Conservation (phyloP, 2,113 vertebrate species). For the Scolopax mira region DNA sequence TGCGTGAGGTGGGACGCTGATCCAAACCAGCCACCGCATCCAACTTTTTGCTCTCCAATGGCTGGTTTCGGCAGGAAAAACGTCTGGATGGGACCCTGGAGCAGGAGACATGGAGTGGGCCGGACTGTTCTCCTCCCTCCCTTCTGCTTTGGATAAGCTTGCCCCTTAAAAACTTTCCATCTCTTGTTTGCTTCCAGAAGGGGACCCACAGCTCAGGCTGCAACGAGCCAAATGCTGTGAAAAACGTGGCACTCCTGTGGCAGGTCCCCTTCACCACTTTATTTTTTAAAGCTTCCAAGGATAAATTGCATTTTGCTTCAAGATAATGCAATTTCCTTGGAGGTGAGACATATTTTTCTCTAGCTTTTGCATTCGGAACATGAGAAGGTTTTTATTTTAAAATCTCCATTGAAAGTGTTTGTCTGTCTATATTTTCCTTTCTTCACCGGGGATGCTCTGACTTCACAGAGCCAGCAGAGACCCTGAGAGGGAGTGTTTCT, state of each 20-base stretch:
- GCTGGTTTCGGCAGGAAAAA: not conserved
- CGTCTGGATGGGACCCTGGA: not conserved
- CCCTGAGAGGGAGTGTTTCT: not conserved
- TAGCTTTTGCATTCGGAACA: constrained; percentile 24
- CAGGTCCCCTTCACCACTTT: not conserved
- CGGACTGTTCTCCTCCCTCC: not conserved
- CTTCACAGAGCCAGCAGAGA: constrained; percentile 44
- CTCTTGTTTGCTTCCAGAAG: not conserved
- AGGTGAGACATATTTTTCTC: not conserved
- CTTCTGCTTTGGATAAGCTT: not conserved
- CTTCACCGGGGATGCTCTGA: constrained; percentile 15
- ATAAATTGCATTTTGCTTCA: constrained; percentile 29
- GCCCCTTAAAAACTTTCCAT: not conserved
- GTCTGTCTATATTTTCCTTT: constrained; percentile 38
- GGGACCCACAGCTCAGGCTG: not conserved
- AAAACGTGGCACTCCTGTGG: not conserved
- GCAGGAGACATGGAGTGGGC: not conserved
- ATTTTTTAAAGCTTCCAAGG: not conserved
- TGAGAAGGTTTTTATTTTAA: constrained; percentile 38
- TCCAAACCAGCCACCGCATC: not conserved
- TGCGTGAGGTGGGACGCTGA: not conserved
- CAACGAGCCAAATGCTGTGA: not conserved
- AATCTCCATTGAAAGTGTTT: constrained; percentile 33
- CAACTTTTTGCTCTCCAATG: not conserved
- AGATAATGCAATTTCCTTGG: constrained; percentile 42